Base-by-base conservation (phyloP, 2,888 invertebrate genomes). In the Ethmia dodecea region DNA sequence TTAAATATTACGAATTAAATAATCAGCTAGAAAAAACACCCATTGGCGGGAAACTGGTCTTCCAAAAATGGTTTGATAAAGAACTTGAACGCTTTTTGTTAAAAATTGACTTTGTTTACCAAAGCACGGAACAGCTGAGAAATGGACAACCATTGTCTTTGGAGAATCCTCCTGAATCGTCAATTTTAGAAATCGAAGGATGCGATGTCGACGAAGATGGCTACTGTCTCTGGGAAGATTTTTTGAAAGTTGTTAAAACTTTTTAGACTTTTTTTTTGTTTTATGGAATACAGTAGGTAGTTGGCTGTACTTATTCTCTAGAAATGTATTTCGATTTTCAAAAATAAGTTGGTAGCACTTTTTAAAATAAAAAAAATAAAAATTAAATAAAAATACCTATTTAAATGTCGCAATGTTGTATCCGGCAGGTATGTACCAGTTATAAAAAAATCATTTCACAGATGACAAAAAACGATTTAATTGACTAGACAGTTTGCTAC, bases 31-130 rank as follows among this genome's bases (percentile, higher is more conserved):
- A 83, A 42, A 52, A 49, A 3, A 69, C 62, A 1, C 83, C 83
- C 1, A 61, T 81, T 16, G 81, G 81, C 3, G 72, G 76, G 1
- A 81, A 79, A 55, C 15, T 83, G 1, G 55, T 80, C 1, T 80
- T 80, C 35, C 72, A 81, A 49, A 80, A 70, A 48, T 80, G 74
- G 73, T 47, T 55, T 1, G 62, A 74, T 18, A 45, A 53, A 12
- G 34, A 37, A 0, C 34, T 14, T 0, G 49, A 62, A 4, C 40
- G 47, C n/a, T 52, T 59, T 44, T 50, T 62, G 12, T 45, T 79
- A 13, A 77, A 75, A 63, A 49, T 76, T 0, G 60, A 75, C 43
- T 79, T 68, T 31, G 43, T 79, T 6, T 83, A 81, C 43, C 65
- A 59, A 22, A 59, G 60, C 2, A 48, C 44, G 15, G 38, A 53